These are phyloP conservation scores for Drosophila nigritarsus DNA, from an alignment of 2,888 invertebrate genomes.

Conservation along the genomic window DNA sequence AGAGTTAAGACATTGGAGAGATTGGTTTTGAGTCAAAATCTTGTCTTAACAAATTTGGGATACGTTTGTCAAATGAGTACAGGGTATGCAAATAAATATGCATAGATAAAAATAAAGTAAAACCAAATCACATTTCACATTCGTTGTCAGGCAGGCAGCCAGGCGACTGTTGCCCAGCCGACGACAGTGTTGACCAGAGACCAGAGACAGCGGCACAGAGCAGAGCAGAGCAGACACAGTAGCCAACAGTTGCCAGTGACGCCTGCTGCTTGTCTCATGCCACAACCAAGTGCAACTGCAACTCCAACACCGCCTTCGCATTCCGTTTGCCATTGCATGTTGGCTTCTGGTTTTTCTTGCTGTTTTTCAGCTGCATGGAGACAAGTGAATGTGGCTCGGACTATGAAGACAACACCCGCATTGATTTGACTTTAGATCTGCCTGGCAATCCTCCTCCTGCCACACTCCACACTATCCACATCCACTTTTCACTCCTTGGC, in stretches of 20 bases:
- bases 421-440: slow-evolving; percentile 62
- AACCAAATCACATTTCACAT: slow-evolving; percentile 49
- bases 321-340: slow-evolving; percentile 42
- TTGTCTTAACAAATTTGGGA: not conserved
- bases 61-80: accelerated
- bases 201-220: slow-evolving; percentile 8
- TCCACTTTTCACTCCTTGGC: not conserved
- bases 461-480: not conserved
- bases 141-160: slow-evolving; percentile 24
- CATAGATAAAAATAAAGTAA: slow-evolving; percentile 12
- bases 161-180: slow-evolving; percentile 4
- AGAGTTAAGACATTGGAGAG: not conserved
- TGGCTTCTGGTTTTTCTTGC: slow-evolving; percentile 64
- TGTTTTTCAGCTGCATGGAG: slow-evolving; percentile 35
- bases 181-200: slow-evolving; percentile 37
- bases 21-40: not conserved
- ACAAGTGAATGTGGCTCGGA: slow-evolving; percentile 70
- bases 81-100: slow-evolving; percentile 13
- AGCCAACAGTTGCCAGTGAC: slow-evolving; percentile 31
- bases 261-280: slow-evolving; percentile 4
- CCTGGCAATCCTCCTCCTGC: not conserved
- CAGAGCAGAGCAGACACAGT: slow-evolving; percentile 12
- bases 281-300: slow-evolving; percentile 23
- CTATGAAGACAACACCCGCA: slow-evolving; percentile 70
- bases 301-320: slow-evolving; percentile 49